phyloP scores from a whole-genome alignment of 2,888 invertebrate species.

The Altica lythri region DNA sequence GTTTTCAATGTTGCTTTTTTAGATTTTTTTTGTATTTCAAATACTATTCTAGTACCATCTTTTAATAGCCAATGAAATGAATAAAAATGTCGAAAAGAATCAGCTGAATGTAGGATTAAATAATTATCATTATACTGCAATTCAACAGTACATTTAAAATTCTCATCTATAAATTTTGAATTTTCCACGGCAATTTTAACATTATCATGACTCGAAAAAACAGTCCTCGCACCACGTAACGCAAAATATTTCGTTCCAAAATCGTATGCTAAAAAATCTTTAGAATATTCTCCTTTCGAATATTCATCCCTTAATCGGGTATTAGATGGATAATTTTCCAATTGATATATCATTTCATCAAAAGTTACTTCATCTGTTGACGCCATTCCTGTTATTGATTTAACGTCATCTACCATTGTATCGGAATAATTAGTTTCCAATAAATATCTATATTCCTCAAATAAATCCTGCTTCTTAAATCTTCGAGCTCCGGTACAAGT shows the following conservation, averaged over 20 bases:
- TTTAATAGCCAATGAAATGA: constrained; percentile 37
- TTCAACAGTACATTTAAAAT: constrained; percentile 40
- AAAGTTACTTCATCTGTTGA: constrained; percentile 30
- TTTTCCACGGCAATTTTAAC: constrained; percentile 45
- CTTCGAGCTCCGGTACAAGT: constrained; percentile 38
- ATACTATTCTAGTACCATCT: constrained; percentile 41
- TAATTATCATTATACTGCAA: constrained; percentile 35
- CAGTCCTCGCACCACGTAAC: constrained; percentile 41
- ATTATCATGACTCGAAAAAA: constrained; percentile 45
- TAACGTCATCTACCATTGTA: too few relatives aligned
- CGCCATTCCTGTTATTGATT: too few relatives aligned
- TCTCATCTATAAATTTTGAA: constrained; percentile 38
- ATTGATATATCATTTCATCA: constrained; percentile 34
- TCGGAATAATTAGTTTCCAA: constrained; percentile 28
- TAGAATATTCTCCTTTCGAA: constrained; percentile 11
- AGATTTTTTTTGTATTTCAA: constrained; percentile 27
- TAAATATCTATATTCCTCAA: constrained; percentile 36
- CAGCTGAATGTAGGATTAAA: constrained; percentile 39
- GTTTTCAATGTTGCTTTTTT: not conserved
- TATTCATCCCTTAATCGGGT: constrained; percentile 31
- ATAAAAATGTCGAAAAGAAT: constrained; percentile 30
- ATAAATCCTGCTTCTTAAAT: constrained; percentile 33
- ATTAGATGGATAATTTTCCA: constrained; percentile 38
- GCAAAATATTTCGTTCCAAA: constrained; percentile 39
- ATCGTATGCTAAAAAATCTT: constrained; percentile 40